Evolutionary conservation across 2,797 vertebrate genomes (phyloP).

Genomic region (Harpagifer antarcticus): DNA sequence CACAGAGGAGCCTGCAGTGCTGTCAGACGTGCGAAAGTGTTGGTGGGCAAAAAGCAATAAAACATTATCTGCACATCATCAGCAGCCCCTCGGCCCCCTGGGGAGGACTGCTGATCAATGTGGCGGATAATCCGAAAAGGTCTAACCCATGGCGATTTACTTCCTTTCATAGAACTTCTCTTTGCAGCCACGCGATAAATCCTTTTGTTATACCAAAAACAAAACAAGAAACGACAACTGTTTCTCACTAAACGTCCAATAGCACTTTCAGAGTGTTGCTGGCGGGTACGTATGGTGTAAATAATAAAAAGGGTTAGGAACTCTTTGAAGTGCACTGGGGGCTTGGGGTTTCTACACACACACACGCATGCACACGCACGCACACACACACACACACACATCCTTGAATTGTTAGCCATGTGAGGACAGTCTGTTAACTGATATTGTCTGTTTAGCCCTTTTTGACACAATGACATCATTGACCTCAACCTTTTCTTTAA

Average conservation of each 20-base stretch:
- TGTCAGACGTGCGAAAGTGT: constrained; percentile 48
- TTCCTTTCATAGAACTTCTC: constrained; percentile 26
- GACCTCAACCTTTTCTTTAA: constrained; percentile 19
- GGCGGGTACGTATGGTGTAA: constrained; percentile 36
- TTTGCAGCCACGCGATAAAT: constrained; percentile 15
- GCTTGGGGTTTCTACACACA: constrained; percentile 29
- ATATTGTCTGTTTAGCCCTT: constrained; percentile 44
- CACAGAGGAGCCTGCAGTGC: constrained; percentile 24
- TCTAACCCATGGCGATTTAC: constrained; percentile 27
- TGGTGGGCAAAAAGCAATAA: constrained; percentile 43
- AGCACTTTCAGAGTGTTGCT: constrained; percentile 42
- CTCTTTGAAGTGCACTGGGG: constrained; percentile 62
- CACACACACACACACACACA: constrained; percentile 29
- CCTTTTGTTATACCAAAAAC: constrained; percentile 8
- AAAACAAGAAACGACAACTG: constrained; percentile 47
- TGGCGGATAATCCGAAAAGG: constrained; percentile 47
- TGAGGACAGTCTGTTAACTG: constrained; percentile 44
- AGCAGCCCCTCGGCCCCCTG: constrained; percentile 13
- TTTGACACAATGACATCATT: constrained; percentile 21
- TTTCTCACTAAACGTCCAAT: constrained; percentile 54
- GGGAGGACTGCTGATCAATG: constrained; percentile 53
- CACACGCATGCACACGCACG: constrained; percentile 11
- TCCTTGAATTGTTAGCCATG: constrained; percentile 60
- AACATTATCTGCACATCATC: constrained; percentile 25
- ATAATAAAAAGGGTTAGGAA: constrained; percentile 44